Evolutionary conservation across 2,113 vertebrate species (phyloP).

Genomic region (Beaufortia kweichowensis): DNA sequence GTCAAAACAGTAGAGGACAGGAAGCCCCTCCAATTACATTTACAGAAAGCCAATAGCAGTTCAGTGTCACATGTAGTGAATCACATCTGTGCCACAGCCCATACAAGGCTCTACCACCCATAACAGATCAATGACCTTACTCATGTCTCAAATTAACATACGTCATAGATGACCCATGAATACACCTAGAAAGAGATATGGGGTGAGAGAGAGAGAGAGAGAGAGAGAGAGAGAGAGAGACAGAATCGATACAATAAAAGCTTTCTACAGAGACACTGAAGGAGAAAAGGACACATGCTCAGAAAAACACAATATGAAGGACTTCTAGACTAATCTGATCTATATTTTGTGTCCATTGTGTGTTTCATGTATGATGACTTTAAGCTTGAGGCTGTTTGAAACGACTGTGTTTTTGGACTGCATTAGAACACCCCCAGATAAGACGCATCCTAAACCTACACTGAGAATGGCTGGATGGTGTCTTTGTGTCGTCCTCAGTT

Average conservation of each 20-base stretch:
- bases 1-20: not conserved
- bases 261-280: not conserved
- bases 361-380: not conserved
- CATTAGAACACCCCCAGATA: not conserved
- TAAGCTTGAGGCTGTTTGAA: not conserved
- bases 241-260: conserved; percentile 3
- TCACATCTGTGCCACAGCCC: not conserved
- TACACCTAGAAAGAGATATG: not conserved
- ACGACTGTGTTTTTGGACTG: not conserved
- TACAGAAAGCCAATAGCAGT: not conserved
- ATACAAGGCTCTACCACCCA: not conserved
- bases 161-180: conserved; percentile 4
- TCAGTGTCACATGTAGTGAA: not conserved
- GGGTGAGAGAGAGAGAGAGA: not conserved
- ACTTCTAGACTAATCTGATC: not conserved
- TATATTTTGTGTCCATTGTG: not conserved
- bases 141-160: conserved; percentile 10
- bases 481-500: conserved; percentile 35
- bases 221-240: not conserved
- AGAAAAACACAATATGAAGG: not conserved
- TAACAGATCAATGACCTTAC: conserved; percentile 27
- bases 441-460: not conserved
- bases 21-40: not conserved
- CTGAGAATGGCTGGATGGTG: conserved; percentile 8
- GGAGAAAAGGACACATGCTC: not conserved